Evolutionary conservation across 2,888 invertebrate species (phyloP), one percentile per base, ranked within the genome.

Genomic region (Pristionchus entomophagus): DNA sequence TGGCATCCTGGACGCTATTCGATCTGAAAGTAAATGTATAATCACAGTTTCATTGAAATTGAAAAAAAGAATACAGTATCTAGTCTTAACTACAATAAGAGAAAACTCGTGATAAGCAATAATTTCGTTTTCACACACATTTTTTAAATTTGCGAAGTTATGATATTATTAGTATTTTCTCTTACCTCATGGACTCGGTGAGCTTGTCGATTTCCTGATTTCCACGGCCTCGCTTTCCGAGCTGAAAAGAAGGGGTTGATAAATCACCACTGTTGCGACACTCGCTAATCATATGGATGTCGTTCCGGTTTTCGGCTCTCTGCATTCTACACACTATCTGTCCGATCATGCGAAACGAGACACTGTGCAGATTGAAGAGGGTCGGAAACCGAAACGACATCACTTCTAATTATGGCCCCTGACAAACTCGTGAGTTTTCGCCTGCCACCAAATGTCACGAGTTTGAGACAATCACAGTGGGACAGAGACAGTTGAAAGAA

Each of bases 171-270:
- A 29, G 4, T 62, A 62, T 59, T 59, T 59, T 59, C 26, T 32
- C 65, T 45, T 2, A 84, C 83, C 65, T 62, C 65, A 84, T 14
- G 8, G 45, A 35, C 26, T 62, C 65, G n/a, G 83, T 22, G 19
- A 84, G 65, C n/a, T 62, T 51, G 6, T 84, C 83, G 0, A 84
- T 17, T 22, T 84, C 83, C 1, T 22, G n/a, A 3, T 2, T 19
- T 29, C 49, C 38, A 29, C 49, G 83, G n/a, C 32, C n/a, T 4
- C 83, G 62, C 38, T 84, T 84, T 2, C 83, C 83, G 1, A 84
- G 49, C 83, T 84, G 83, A 26, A 83, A 83, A 49, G 14, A 22
- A 22, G 22, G 10, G 5, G 4, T 56, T 14, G 22, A 5, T 56
- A 6, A 56, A 22, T 56, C 5, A 56, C 56, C 5, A 10, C 19